phyloP scores from a whole-genome alignment of 2,113 vertebrate species.

The Upupa epops region DNA sequence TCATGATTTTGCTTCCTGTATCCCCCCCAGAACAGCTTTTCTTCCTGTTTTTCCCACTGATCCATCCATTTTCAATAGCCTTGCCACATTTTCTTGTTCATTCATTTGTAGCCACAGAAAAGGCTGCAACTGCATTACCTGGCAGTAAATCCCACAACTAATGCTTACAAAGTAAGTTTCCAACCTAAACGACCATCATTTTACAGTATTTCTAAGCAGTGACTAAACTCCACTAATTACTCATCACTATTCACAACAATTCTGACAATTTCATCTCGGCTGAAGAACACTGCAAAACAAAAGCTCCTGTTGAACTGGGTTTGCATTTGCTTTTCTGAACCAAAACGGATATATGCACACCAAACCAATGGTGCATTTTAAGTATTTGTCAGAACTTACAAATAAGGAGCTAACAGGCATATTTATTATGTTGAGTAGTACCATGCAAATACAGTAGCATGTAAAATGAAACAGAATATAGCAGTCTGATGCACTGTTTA shows the following conservation, averaged over 20 bases:
- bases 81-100: not conserved
- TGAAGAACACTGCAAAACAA: not conserved
- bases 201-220: not conserved
- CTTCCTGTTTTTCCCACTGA: not conserved
- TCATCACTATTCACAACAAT: not conserved
- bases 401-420: not conserved
- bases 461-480: not conserved
- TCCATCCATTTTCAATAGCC: not conserved
- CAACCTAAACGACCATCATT: not conserved
- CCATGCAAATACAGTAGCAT: not conserved
- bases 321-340: not conserved
- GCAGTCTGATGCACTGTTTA: not conserved
- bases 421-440: not conserved
- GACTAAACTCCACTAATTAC: not conserved
- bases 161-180: not conserved
- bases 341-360: not conserved
- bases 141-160: not conserved
- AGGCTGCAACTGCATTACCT: not conserved
- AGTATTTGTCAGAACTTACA: not conserved
- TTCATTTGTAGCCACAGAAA: not conserved
- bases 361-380: not conserved
- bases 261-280: not conserved
- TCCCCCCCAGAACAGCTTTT: not conserved
- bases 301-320: not conserved
- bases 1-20: not conserved